Conservation (phyloP, 2,888 invertebrate species). For the Saturnia japonica region DNA sequence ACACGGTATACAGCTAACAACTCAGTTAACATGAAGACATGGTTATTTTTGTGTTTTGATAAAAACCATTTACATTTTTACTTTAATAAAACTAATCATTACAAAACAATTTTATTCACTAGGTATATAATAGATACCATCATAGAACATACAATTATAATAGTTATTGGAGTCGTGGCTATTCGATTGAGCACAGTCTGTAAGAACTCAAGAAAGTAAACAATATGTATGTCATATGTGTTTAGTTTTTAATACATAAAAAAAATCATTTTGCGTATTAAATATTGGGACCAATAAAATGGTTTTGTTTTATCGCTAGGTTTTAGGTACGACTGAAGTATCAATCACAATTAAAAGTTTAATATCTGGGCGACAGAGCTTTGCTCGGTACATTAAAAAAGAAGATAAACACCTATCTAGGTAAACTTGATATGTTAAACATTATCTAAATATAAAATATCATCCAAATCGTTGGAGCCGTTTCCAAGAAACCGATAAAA, state of each 20-base stretch:
- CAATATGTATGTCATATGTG: not conserved
- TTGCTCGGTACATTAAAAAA: no score
- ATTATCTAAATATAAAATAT: no score
- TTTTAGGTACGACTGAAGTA: no score
- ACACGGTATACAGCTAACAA: constrained; percentile 27
- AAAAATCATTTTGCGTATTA: no score
- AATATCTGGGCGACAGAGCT: no score
- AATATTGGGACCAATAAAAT: no score
- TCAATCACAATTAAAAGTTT: no score
- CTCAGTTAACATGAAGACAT: constrained; percentile 26
- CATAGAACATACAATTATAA: not conserved
- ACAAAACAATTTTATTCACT: not conserved
- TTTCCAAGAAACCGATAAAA: no score
- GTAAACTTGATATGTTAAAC: no score
- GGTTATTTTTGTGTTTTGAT: not conserved
- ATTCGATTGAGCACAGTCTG: not conserved
- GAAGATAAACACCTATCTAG: no score
- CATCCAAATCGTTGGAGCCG: no score
- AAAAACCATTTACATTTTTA: not conserved
- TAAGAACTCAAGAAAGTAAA: not conserved
- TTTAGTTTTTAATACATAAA: not conserved
- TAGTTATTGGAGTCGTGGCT: not conserved
- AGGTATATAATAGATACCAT: not conserved
- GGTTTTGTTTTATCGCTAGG: no score
- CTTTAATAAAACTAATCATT: not conserved